phyloP scores from a whole-genome alignment of 2,797 vertebrate species.

The Coccyzus lansbergi region DNA sequence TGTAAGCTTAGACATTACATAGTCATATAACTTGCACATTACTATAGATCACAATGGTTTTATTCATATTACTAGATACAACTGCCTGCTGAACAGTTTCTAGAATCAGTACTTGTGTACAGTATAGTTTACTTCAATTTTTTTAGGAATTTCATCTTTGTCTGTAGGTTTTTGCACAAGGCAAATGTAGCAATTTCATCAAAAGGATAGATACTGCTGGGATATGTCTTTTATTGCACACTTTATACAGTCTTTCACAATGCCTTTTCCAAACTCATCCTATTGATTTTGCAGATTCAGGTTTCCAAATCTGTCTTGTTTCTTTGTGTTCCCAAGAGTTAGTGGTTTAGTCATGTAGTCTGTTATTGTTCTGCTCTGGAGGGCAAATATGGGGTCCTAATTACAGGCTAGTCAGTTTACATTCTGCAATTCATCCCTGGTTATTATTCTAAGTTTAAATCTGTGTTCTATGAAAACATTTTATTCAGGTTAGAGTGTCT shows the following conservation, averaged over 20 bases:
- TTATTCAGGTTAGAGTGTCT: neutral
- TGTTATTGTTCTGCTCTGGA: neutral
- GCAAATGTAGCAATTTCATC: neutral
- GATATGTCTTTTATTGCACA: neutral
- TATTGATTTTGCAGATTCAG: neutral
- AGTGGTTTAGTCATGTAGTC: neutral
- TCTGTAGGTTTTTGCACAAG: neutral
- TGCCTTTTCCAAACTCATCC: neutral
- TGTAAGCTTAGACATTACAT: neutral
- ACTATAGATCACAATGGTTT: neutral
- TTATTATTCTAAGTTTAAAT: neutral
- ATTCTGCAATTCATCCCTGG: neutral
- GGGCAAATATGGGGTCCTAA: neutral
- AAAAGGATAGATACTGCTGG: neutral
- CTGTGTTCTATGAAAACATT: neutral
- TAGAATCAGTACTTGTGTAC: neutral
- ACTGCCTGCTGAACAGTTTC: neutral
- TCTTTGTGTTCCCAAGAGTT: neutral
- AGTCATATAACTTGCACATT: neutral
- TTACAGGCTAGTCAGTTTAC: neutral
- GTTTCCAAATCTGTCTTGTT: slow-evolving; percentile 11
- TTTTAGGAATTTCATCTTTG: neutral
- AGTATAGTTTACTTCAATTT: neutral
- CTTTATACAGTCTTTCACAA: neutral
- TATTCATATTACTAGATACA: neutral